Conservation (phyloP, 2,888 invertebrate species). For the Lasioglossum marginatum region DNA sequence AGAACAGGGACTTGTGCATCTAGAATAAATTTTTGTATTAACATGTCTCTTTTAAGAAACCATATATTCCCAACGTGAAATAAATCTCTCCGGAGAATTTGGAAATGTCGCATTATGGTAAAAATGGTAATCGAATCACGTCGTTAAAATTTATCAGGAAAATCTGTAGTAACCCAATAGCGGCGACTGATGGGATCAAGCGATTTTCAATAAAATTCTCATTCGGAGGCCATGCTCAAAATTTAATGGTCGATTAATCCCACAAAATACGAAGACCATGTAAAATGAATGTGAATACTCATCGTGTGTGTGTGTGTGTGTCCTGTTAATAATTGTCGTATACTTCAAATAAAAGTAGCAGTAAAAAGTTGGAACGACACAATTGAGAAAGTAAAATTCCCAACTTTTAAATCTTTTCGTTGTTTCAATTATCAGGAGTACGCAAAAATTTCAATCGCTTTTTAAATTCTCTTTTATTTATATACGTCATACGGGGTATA, state of each 20-base stretch:
- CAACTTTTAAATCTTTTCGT: too few species aligned
- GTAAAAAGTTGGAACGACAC: background rate
- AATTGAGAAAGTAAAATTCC: background rate
- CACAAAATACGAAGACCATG: background rate
- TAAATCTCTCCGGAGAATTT: background rate
- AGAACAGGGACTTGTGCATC: background rate
- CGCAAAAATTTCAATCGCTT: too few species aligned
- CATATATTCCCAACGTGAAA: too few species aligned
- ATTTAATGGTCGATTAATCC: constrained; percentile 31
- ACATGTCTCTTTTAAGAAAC: background rate
- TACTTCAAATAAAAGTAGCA: background rate
- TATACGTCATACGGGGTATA: too few species aligned
- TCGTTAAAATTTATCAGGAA: constrained; percentile 21
- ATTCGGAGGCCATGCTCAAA: constrained; percentile 16
- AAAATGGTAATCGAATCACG: constrained; percentile 13
- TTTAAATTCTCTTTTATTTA: too few species aligned
- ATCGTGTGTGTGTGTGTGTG: background rate
- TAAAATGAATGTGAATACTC: background rate
- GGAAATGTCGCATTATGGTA: constrained; percentile 4
- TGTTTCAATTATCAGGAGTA: too few species aligned
- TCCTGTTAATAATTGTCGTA: background rate
- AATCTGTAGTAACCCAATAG: constrained; percentile 28
- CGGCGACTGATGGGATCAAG: constrained; percentile 27
- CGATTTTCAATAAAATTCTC: constrained; percentile 35
- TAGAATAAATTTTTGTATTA: background rate